Base-by-base conservation (phyloP, 1,140 invertebrate species). In the Homarus americanus region DNA sequence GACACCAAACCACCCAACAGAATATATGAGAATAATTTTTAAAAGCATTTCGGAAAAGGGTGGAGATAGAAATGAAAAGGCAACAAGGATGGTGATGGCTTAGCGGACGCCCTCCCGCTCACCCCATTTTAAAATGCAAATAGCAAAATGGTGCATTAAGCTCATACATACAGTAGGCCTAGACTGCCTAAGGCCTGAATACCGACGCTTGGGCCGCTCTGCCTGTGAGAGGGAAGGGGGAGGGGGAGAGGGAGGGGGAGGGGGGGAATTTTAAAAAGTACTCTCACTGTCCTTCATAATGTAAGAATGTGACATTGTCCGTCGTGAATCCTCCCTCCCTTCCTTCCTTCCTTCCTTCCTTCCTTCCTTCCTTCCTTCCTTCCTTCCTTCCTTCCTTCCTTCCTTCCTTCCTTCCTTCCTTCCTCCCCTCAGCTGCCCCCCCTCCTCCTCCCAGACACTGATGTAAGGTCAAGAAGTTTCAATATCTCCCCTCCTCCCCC, bases 101-200 rank as follows among this genome's bases (percentile, higher is more conserved):
- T 79, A 58, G 49, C 85, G 41, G 66, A 82, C 80, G 80, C 87
- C 87, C 80, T 82, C 34, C n/a, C 87, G 80, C 87, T 87, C 85
- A 63, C 73, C 85, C 87, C 87, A 89, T 89, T 89, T 89, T 89
- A 89, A 89, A 89, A 89, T 89, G 87, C 87, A 89, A 89, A 89
- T 89, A 82, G 87, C 87, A 89, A 89, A 89, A 89, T 89, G 87
- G 87, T 89, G 87, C 87, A 89, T 89, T 89, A 89, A 58, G 87
- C 87, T 89, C 87, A 89, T 89, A 89, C 87, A 89, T 89, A 89
- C 66, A 89, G 87, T 89, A 89, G 87, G 87, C 87, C 87, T 89
- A 89, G 58, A 36, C 63, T 58, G 87, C 87, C 87, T 44, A 7
- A n/a, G 87, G 87, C 79, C 44, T 89, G 87, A 89, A 89, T 89